Conservation (phyloP, 37 sponge, comb jelly and placozoan species). For the Chondrilla cf. caribensis region DNA sequence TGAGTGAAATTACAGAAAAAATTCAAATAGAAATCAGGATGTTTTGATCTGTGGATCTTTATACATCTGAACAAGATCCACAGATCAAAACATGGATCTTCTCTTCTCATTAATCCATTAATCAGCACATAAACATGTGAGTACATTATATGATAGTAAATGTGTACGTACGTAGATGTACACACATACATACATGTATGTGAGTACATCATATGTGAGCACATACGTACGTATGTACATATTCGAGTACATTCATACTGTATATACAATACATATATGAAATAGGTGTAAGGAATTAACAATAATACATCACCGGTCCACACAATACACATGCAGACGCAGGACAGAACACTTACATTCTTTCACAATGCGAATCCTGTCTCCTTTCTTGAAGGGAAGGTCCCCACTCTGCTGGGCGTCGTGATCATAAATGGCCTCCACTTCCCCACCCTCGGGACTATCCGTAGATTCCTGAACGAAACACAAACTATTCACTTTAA, state of each 20-base stretch:
- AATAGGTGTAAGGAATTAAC: too few relatives aligned
- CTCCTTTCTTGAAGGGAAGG: conserved; percentile 69
- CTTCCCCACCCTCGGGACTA: conserved; percentile 25
- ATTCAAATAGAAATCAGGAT: too few relatives aligned
- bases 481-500: not conserved
- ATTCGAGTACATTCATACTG: too few relatives aligned
- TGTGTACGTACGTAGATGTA: not conserved
- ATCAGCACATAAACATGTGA: not conserved
- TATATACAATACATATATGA: too few relatives aligned
- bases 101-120: too few relatives aligned
- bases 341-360: too few relatives aligned
- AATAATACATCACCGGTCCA: too few relatives aligned
- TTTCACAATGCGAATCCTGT: conserved; percentile 47
- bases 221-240: not conserved
- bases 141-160: not conserved
- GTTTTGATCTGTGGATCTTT: too few relatives aligned
- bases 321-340: too few relatives aligned
- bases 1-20: too few relatives aligned
- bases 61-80: too few relatives aligned
- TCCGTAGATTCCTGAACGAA: not conserved
- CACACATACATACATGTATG: not conserved
- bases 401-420: conserved; percentile 60
- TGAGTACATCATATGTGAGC: not conserved
- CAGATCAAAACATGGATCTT: too few relatives aligned
- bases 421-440: conserved; percentile 66